phyloP scores from a whole-genome alignment of 2,797 vertebrate genomes.

The Falco biarmicus region DNA sequence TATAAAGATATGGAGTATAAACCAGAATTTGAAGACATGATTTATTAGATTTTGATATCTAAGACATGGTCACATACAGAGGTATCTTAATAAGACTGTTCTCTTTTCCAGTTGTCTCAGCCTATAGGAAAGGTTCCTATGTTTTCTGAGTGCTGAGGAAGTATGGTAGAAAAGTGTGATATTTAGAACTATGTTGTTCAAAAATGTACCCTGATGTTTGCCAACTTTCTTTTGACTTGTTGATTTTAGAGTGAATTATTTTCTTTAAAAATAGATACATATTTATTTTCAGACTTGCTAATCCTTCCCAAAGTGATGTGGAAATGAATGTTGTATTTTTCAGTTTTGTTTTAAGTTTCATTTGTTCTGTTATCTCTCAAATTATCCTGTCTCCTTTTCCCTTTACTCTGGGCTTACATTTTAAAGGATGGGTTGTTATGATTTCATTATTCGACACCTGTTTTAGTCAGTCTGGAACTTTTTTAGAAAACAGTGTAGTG shows the following conservation, averaged over 20 bases:
- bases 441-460: not conserved
- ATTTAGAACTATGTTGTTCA: not conserved
- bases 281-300: slow-evolving; percentile 11
- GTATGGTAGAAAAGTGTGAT: not conserved
- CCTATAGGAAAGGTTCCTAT: not conserved
- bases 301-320: not conserved
- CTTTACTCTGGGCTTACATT: not conserved
- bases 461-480: not conserved
- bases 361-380: not conserved
- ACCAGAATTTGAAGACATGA: not conserved
- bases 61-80: not conserved
- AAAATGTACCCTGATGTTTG: not conserved
- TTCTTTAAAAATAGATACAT: not conserved
- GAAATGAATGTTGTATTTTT: not conserved
- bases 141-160: not conserved
- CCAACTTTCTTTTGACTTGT: not conserved
- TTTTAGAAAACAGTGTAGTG: not conserved
- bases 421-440: not conserved
- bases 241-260: not conserved
- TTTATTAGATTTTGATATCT: not conserved
- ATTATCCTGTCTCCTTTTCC: not conserved
- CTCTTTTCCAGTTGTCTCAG: not conserved
- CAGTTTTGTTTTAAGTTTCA: not conserved
- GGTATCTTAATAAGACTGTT: not conserved
- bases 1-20: not conserved